Evolutionary conservation across 2,113 vertebrate species (phyloP).

Genomic region (Natator depressus): DNA sequence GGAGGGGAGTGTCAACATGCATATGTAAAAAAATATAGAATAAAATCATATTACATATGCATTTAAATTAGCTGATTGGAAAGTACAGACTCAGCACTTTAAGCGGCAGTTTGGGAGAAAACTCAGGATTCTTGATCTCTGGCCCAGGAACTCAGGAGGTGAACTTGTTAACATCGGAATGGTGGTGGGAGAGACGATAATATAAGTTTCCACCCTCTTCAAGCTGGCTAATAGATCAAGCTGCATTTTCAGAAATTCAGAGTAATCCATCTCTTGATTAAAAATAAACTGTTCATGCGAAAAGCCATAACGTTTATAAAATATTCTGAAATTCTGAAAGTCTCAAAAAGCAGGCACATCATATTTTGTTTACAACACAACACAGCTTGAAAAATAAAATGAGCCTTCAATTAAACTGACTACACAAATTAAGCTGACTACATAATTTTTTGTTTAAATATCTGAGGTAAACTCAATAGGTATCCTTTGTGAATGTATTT

Average conservation of each 20-base stretch:
- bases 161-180: conserved; percentile 52
- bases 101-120: conserved; percentile 9
- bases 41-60: neutral
- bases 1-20: neutral
- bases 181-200: conserved; percentile 31
- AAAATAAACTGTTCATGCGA: conserved; percentile 31
- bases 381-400: conserved; percentile 10
- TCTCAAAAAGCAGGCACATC: neutral
- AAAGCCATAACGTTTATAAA: neutral
- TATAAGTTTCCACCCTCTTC: conserved; percentile 49
- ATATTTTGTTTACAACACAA: neutral
- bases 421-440: neutral
- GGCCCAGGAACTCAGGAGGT: conserved; percentile 47
- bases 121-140: conserved; percentile 36
- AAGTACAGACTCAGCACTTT: neutral
- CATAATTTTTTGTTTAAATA: neutral
- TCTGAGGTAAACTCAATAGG: neutral
- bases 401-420: neutral
- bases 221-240: conserved; percentile 31
- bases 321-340: neutral
- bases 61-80: neutral
- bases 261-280: conserved; percentile 51
- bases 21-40: neutral
- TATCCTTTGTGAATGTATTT: neutral
- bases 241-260: conserved; percentile 20